Evolutionary conservation across 2,888 invertebrate genomes (phyloP).

Genomic region (Leptothorax acervorum): DNA sequence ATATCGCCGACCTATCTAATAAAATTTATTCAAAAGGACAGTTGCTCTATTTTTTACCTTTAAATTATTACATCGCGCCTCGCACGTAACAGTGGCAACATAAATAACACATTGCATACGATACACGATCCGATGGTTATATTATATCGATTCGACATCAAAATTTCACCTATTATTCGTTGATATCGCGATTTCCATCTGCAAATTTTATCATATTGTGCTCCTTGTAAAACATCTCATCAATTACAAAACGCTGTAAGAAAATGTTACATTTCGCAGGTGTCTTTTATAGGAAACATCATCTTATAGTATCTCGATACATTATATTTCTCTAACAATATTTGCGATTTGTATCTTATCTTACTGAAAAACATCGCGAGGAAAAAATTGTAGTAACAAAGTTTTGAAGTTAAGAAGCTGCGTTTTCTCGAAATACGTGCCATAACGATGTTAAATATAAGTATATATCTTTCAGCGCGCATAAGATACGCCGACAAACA

Average conservation of each 20-base stretch:
- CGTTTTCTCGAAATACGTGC: background rate
- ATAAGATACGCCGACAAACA: background rate
- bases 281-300: background rate
- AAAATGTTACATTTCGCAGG: background rate
- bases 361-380: background rate
- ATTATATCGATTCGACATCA: too few species aligned
- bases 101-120: too few species aligned
- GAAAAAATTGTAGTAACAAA: background rate
- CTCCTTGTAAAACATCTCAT: background rate
- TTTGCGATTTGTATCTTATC: background rate
- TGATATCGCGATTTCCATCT: too few species aligned
- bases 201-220: too few species aligned
- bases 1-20: too few species aligned
- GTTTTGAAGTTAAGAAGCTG: background rate
- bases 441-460: background rate
- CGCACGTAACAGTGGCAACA: too few species aligned
- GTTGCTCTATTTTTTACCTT: too few species aligned
- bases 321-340: background rate
- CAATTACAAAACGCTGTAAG: background rate
- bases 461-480: background rate
- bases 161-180: background rate
- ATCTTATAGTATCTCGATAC: background rate
- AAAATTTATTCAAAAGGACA: too few species aligned
- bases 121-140: too few species aligned
- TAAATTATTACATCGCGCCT: too few species aligned